Conservation (phyloP, 1,140 invertebrate genomes). For the Halesus radiatus region DNA sequence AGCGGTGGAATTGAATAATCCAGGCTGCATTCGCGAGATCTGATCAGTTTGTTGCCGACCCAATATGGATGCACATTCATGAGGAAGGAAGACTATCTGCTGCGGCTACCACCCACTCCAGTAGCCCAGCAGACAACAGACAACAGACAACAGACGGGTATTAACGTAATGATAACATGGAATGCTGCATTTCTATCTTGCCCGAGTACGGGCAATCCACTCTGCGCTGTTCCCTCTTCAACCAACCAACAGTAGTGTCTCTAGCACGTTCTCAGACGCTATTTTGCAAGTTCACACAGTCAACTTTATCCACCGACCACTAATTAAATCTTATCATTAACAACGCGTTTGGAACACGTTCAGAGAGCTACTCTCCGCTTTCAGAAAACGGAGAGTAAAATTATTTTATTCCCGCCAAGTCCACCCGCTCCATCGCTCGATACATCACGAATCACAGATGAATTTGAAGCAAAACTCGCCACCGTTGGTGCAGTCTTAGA, state of each 20-base stretch:
- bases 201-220: background rate
- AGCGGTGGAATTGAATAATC: too few relatives aligned
- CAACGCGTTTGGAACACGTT: background rate
- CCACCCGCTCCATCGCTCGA: slow-evolving; percentile 17
- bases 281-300: slow-evolving; percentile 34
- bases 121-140: background rate
- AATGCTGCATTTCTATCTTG: slow-evolving; percentile 46
- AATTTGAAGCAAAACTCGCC: background rate
- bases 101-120: background rate
- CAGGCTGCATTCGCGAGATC: background rate
- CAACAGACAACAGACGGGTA: slow-evolving; percentile 8
- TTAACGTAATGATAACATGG: slow-evolving; percentile 40
- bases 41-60: background rate
- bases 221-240: background rate
- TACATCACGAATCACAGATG: background rate
- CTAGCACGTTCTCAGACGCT: slow-evolving; percentile 17
- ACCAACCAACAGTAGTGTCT: background rate
- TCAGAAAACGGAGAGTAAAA: background rate
- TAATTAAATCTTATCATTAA: background rate
- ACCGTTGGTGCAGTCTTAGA: too few relatives aligned
- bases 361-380: slow-evolving; percentile 18
- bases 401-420: background rate
- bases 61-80: slow-evolving; percentile 1
- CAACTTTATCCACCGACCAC: slow-evolving; percentile 19
- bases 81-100: slow-evolving; percentile 9